A percentile compares a stretch with the other conserved stretches of the same genome.
Conservation (phyloP, 2,888 invertebrate species). For the Ichneumoninae sp. region DNA sequence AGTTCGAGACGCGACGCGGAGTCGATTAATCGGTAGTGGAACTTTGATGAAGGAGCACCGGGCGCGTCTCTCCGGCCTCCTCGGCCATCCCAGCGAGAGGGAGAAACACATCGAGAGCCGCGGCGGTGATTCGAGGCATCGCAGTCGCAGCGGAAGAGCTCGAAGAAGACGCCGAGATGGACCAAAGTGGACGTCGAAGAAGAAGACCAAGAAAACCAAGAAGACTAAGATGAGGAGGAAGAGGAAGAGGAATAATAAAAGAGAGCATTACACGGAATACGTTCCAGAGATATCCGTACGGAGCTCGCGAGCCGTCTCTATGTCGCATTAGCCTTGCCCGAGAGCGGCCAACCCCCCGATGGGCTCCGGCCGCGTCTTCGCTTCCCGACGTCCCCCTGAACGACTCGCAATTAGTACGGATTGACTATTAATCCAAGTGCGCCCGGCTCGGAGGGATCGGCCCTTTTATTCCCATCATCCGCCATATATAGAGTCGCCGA, state of each 20-base stretch:
- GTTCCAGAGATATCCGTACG: constrained; percentile 34
- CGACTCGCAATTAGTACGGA: constrained; percentile 79
- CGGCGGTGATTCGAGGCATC: constrained; percentile 10
- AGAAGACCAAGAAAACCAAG: constrained; percentile 28
- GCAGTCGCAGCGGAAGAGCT: constrained; percentile 20
- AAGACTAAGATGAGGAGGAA: constrained; percentile 27
- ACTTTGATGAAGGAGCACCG: constrained; percentile 70
- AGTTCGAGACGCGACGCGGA: constrained; percentile 68
- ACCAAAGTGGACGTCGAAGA: constrained; percentile 41
- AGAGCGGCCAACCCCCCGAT: constrained; percentile 7
- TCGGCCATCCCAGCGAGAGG: too few species aligned
- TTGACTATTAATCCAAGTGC: constrained; percentile 78
- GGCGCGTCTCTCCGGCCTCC: constrained; percentile 13
- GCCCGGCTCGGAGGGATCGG: constrained; percentile 68
- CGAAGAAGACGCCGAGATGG: constrained; percentile 8
- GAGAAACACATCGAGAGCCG: neutral
- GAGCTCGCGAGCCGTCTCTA: constrained; percentile 7
- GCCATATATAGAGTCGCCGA: constrained; percentile 74
- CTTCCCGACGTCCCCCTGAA: constrained; percentile 60
- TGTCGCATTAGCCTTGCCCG: constrained; percentile 38
- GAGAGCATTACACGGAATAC: constrained; percentile 57
- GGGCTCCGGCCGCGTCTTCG: constrained; percentile 27
- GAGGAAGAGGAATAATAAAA: constrained; percentile 30
- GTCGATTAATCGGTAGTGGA: constrained; percentile 72
- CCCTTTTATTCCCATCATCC: constrained; percentile 75